These are phyloP conservation scores for Neostethus bicornis DNA, from an alignment of 2,797 vertebrate species.

Conservation along the genomic window DNA sequence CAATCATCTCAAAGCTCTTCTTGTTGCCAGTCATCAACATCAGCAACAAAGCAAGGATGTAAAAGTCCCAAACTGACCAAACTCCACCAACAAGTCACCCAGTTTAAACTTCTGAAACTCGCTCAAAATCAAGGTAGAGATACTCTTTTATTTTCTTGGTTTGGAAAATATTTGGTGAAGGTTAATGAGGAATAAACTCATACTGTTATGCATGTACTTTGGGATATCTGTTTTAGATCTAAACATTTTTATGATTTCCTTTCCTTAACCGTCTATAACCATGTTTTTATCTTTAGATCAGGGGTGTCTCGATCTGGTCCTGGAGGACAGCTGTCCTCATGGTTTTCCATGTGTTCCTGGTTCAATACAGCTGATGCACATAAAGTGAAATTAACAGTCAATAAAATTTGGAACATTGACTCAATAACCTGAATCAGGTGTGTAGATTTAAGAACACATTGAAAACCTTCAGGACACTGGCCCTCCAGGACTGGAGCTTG, in stretches of 20 bases:
- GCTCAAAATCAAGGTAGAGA: conserved; percentile 77
- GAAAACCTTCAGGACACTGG: too few species aligned
- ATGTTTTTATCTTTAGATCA: neutral
- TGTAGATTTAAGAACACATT: too few species aligned
- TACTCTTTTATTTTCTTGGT: neutral
- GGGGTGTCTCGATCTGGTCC: too few species aligned
- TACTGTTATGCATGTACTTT: neutral
- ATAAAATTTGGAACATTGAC: too few species aligned
- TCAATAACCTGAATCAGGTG: too few species aligned
- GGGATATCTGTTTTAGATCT: neutral
- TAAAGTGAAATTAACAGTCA: too few species aligned
- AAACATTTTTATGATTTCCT: too few species aligned
- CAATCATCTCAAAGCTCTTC: conserved; percentile 8
- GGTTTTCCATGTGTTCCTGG: too few species aligned
- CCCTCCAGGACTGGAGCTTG: too few species aligned
- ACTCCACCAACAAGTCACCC: conserved; percentile 74
- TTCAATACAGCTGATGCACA: too few species aligned
- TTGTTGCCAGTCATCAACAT: conserved; percentile 4
- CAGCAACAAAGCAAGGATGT: conserved; percentile 19
- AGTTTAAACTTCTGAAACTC: conserved; percentile 81
- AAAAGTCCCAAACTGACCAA: conserved; percentile 71
- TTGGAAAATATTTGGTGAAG: neutral
- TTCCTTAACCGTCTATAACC: too few species aligned
- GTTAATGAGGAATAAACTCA: neutral
- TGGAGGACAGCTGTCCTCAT: too few species aligned